phyloP scores from a whole-genome alignment of 2,888 invertebrate species.

The Drosophila infuscata region DNA sequence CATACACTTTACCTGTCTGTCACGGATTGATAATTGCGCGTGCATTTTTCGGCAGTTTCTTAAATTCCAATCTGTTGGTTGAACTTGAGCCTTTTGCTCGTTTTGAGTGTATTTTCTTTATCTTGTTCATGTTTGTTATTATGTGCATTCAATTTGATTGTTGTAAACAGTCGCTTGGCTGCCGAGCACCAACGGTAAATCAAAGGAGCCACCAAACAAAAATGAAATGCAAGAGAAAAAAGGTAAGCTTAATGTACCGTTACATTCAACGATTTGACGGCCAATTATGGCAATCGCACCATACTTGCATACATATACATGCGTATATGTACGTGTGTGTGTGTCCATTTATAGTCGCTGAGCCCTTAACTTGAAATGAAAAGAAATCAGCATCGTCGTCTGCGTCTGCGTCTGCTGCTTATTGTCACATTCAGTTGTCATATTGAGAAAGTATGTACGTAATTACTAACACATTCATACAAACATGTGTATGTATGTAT shows the following conservation, averaged over 20 bases:
- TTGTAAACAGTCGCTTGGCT: not conserved
- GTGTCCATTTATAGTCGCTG: conserved; percentile 1
- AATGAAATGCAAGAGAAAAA: conserved; percentile 14
- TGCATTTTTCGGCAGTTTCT: conserved; percentile 50
- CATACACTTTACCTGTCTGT: not conserved
- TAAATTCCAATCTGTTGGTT: conserved; percentile 51
- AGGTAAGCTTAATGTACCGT: conserved; percentile 50
- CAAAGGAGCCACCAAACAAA: conserved; percentile 28
- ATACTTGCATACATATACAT: not conserved
- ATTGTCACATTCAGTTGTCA: conserved; percentile 48
- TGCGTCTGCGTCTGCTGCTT: conserved; percentile 10
- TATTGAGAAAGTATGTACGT: conserved; percentile 40
- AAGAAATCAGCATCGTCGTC: conserved; percentile 40
- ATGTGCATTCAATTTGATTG: conserved; percentile 16
- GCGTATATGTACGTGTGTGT: not conserved
- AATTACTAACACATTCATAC: not conserved
- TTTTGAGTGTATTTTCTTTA: not conserved
- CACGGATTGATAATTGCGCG: conserved; percentile 36
- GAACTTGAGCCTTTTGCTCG: conserved; percentile 32
- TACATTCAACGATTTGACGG: conserved; percentile 35
- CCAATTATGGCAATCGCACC: conserved; percentile 28
- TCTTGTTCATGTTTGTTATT: not conserved
- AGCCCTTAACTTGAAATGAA: conserved; percentile 48
- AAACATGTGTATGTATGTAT: not conserved
- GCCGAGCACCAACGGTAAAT: conserved; percentile 13